These are phyloP conservation scores for Notothenia coriiceps DNA, from an alignment of 2,113 vertebrate species.

Conservation along the genomic window DNA sequence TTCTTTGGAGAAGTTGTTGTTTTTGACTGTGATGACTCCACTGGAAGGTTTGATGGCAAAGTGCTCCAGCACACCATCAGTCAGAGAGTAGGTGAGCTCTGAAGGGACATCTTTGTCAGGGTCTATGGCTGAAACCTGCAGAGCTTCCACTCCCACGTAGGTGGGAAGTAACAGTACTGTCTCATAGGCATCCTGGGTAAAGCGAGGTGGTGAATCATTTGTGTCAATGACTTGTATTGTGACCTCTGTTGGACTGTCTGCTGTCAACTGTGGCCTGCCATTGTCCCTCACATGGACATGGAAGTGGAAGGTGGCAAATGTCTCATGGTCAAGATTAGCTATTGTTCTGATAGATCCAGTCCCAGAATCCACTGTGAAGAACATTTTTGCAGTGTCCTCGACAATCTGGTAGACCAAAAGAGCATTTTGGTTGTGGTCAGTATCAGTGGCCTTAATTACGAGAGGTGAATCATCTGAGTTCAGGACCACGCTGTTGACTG, in stretches of 20 bases:
- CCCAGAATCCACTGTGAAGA: constrained; percentile 95
- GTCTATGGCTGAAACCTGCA: constrained; percentile 92
- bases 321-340: constrained; percentile 93
- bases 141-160: constrained; percentile 92
- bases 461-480: constrained; percentile 87
- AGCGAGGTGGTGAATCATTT: constrained; percentile 95
- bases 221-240: constrained; percentile 93
- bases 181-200: constrained; percentile 92
- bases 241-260: constrained; percentile 93
- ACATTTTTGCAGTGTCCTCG: constrained; percentile 93
- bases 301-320: constrained; percentile 90
- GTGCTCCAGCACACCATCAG: constrained; percentile 89
- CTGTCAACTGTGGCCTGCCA: constrained; percentile 92
- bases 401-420: constrained; percentile 95
- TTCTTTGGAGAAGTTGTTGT: constrained; percentile 92
- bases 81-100: constrained; percentile 91
- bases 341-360: constrained; percentile 96
- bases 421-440: constrained; percentile 94
- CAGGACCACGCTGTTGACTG: constrained; percentile 92
- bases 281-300: constrained; percentile 95
- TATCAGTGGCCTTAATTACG: constrained; percentile 92
- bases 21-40: constrained; percentile 91
- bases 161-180: constrained; percentile 93
- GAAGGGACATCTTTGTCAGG: constrained; percentile 91
- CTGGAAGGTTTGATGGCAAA: constrained; percentile 89